Conservation (phyloP, 2,113 vertebrate species). For the pig (Sus scrofa) region DNA sequence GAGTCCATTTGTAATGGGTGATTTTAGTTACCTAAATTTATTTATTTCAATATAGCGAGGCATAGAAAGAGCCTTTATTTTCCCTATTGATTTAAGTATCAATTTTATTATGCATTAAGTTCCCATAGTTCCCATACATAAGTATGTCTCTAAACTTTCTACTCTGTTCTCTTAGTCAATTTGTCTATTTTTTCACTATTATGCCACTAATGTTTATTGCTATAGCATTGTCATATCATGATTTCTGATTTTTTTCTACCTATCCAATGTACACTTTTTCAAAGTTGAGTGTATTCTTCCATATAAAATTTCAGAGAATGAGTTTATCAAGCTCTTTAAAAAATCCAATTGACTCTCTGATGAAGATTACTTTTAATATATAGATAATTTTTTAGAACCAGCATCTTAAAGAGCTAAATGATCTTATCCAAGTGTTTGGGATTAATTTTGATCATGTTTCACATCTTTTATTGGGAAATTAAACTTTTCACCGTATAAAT, state of each 20-base stretch:
- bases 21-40: not conserved
- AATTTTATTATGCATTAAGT: not conserved
- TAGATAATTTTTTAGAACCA: not conserved
- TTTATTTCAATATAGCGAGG: not conserved
- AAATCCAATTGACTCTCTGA: not conserved
- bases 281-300: not conserved
- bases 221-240: not conserved
- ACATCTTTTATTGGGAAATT: not conserved
- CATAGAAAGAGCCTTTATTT: slow-evolving; percentile 8
- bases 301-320: not conserved
- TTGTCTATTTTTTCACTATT: not conserved
- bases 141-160: not conserved
- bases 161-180: not conserved
- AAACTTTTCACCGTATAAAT: not conserved
- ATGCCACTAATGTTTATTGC: not conserved
- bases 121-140: not conserved
- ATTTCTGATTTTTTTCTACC: not conserved
- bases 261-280: not conserved
- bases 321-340: not conserved
- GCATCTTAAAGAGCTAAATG: not conserved
- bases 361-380: not conserved
- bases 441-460: not conserved
- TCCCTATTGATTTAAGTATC: not conserved
- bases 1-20: not conserved
- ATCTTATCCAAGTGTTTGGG: not conserved